Percentiles rank a stretch among this genome's conserved stretches.
These are phyloP conservation scores for Synanthedon vespiformis DNA, from an alignment of 2,888 invertebrate species.

Conservation along the genomic window DNA sequence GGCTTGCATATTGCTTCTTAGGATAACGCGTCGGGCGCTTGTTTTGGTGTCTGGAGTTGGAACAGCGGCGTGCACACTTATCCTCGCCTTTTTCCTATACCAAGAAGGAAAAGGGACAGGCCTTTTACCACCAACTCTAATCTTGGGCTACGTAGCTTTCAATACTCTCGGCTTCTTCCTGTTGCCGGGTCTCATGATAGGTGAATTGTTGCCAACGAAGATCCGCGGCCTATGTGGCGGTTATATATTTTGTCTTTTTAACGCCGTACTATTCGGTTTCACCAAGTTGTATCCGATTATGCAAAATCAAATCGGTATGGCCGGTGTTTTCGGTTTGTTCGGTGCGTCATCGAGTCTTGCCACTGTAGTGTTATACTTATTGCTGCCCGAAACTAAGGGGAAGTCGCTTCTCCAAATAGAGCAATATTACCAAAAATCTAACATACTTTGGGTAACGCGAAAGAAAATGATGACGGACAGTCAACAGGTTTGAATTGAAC, in stretches of 20 bases:
- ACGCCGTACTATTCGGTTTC: constrained; percentile 74
- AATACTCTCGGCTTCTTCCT: constrained; percentile 81
- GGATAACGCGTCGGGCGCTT: constrained; percentile 74
- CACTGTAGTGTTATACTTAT: constrained; percentile 74
- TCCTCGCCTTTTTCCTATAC: constrained; percentile 51
- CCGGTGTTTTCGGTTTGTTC: constrained; percentile 79
- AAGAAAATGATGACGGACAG: constrained; percentile 34
- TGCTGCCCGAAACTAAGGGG: constrained; percentile 82
- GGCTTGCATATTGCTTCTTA: constrained; percentile 74
- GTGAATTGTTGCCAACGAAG: constrained; percentile 80
- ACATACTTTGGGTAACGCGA: constrained; percentile 72
- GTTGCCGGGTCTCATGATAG: constrained; percentile 80
- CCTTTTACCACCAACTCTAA: constrained; percentile 34
- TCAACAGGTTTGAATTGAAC: constrained; percentile 20
- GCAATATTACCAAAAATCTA: constrained; percentile 79
- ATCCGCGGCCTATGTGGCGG: constrained; percentile 81
- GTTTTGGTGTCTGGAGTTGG: constrained; percentile 76
- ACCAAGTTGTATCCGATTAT: constrained; percentile 79
- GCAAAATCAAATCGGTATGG: constrained; percentile 70
- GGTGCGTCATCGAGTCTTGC: constrained; percentile 73
- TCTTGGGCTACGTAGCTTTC: constrained; percentile 78
- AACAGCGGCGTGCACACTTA: constrained; percentile 74
- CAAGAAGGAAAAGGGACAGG: constrained; percentile 30
- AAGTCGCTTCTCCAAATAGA: constrained; percentile 79
- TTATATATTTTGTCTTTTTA: constrained; percentile 78